phyloP scores from a whole-genome alignment of 2,113 vertebrate genomes.

The Crotophaga sulcirostris region DNA sequence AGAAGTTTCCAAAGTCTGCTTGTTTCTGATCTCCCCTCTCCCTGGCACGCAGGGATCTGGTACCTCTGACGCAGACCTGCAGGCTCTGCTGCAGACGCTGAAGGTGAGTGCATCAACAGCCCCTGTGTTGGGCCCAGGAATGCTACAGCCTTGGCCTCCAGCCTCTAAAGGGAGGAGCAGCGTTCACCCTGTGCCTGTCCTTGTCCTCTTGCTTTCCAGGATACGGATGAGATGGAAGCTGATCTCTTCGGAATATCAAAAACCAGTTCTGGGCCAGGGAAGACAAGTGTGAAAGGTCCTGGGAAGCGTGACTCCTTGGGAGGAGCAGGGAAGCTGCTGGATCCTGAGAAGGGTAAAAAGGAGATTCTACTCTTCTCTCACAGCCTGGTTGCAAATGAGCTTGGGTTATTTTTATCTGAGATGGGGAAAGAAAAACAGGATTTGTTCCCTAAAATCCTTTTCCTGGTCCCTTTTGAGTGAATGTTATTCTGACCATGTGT shows the following conservation, averaged over 20 bases:
- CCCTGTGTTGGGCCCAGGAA: too few species aligned
- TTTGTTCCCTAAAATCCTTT: neutral
- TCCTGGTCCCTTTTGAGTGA: neutral
- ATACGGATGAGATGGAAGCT: constrained; percentile 85
- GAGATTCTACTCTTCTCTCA: neutral
- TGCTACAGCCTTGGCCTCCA: neutral
- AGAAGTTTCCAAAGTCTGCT: neutral
- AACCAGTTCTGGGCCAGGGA: constrained; percentile 53
- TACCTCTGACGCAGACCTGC: constrained; percentile 69
- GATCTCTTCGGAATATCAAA: constrained; percentile 80
- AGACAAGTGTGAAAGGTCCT: constrained; percentile 38
- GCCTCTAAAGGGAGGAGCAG: neutral
- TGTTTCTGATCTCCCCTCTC: neutral
- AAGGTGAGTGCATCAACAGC: constrained; percentile 66
- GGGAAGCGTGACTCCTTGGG: neutral
- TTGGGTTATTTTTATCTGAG: neutral
- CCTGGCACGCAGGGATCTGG: constrained; percentile 62
- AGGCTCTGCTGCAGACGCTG: constrained; percentile 76
- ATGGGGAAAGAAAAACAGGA: neutral
- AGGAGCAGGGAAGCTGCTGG: neutral
- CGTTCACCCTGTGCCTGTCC: accelerated
- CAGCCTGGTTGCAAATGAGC: too few species aligned
- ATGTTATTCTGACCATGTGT: neutral
- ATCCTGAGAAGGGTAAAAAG: constrained; percentile 10
- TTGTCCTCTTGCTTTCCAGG: constrained; percentile 50